phyloP scores from a whole-genome alignment of 2,113 vertebrate genomes.

The Labrus mixtus region DNA sequence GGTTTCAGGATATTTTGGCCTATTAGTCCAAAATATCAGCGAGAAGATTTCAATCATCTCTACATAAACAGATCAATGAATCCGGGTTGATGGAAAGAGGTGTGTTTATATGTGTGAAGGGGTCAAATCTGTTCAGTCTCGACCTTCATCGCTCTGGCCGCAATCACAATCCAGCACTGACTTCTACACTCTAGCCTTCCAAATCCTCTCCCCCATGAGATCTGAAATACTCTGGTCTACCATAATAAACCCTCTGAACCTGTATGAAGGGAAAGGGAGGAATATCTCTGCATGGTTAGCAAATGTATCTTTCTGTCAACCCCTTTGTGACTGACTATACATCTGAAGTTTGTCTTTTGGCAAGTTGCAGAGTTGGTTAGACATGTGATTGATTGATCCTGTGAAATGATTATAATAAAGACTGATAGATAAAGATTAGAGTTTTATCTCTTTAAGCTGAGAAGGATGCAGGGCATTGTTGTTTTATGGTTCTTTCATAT shows the following conservation, averaged over 20 bases:
- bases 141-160: slow-evolving; percentile 44
- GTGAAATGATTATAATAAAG: too few species aligned
- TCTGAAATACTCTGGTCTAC: slow-evolving; percentile 62
- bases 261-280: slow-evolving; percentile 7
- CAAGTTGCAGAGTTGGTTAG: too few species aligned
- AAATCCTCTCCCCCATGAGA: slow-evolving; percentile 58
- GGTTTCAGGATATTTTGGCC: slow-evolving; percentile 56
- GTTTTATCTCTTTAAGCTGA: too few species aligned
- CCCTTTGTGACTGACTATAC: background rate
- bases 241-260: slow-evolving; percentile 72
- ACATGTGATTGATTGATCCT: too few species aligned
- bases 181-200: slow-evolving; percentile 50
- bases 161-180: slow-evolving; percentile 50
- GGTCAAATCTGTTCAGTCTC: slow-evolving; percentile 59
- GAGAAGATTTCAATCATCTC: slow-evolving; percentile 62
- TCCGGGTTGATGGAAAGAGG: slow-evolving; percentile 6
- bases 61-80: slow-evolving; percentile 64
- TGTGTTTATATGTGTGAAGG: slow-evolving; percentile 10
- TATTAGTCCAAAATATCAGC: slow-evolving; percentile 57
- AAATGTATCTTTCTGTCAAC: slow-evolving; percentile 5
- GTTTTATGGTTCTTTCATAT: too few species aligned
- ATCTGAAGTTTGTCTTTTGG: background rate
- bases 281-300: slow-evolving; percentile 11
- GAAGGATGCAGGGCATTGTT: too few species aligned
- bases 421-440: too few species aligned